Evolutionary conservation across 2,113 vertebrate genomes (phyloP), one percentile per base, ranked within the genome.

Genomic region (Tenrec ecaudatus): DNA sequence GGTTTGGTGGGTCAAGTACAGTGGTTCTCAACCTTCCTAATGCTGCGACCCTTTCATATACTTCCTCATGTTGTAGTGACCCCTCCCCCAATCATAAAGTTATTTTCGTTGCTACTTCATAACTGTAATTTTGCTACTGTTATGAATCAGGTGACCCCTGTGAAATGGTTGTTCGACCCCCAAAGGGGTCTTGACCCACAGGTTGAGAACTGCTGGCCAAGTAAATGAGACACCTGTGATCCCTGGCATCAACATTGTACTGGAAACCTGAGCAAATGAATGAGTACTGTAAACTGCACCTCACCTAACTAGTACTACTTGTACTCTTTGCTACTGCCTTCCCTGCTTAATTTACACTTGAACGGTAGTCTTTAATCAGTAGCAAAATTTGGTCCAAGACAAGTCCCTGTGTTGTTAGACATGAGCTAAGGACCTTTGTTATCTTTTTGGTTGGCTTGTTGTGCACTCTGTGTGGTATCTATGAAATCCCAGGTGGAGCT

Each of bases 331-430:
- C 66, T 76, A 85, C 73, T 40, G 79, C 78, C 96, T 93, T 82
- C 85, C 62, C 0, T 1, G 91, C 92, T 96, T 94, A 90, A 96
- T 64, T 97, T 95, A 94, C 91, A 92, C 71, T 75, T 66, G 82
- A 80, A 95, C 3, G 16, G 80, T 4, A 22, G 12, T n/a, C 60
- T 33, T 31, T n/a, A 87, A 2, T 93, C 85, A 53, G 95, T 84
- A 84, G 75, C 58, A 81, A 64, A 86, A 94, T 25, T 38, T 0
- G 76, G 93, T 81, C 69, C 60, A 76, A 76, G 90, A 62, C 62
- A 64, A 38, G 80, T 84, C 88, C 53, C 57, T 82, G 31, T 93
- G 47, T 89, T 73, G 22, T 91, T 80, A 82, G 83, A 57, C 85
- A 76, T 11, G 88, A 90, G 57, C 68, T 64, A 47, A 31, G 77